Percentiles rank a stretch among this genome's conserved stretches.
phyloP scores from a whole-genome alignment of 2,797 vertebrate species.

The Malurus splendens region DNA sequence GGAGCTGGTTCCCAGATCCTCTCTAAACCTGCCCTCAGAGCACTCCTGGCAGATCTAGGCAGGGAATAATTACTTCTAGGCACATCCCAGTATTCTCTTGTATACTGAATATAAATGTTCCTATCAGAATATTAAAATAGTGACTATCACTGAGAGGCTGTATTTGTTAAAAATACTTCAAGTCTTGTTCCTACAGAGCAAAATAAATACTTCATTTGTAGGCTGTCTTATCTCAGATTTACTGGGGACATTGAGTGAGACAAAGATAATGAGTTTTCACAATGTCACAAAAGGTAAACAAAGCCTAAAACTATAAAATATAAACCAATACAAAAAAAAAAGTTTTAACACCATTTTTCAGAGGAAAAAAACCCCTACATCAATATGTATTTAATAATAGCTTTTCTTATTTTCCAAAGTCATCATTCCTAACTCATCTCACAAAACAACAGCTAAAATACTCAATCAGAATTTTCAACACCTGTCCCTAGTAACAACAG shows the following conservation, averaged over 20 bases:
- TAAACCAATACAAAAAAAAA: conserved; percentile 1
- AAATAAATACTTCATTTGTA: not conserved
- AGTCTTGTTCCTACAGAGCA: not conserved
- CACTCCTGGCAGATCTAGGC: conserved; percentile 8
- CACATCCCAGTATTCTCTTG: not conserved
- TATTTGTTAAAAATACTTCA: not conserved
- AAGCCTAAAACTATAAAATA: conserved; percentile 22
- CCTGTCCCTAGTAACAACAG: not conserved
- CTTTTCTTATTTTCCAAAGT: not conserved
- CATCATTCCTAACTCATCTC: not conserved
- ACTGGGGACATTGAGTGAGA: conserved; percentile 4
- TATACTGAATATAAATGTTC: conserved; percentile 26
- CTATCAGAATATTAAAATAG: conserved; percentile 7
- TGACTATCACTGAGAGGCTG: not conserved
- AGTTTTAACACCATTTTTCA: not conserved
- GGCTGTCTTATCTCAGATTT: conserved; percentile 50
- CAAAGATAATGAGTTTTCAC: conserved; percentile 43
- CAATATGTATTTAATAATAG: not conserved
- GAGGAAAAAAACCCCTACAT: not conserved
- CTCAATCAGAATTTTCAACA: not conserved
- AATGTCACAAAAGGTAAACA: conserved; percentile 59
- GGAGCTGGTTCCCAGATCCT: not conserved
- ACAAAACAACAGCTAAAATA: not conserved
- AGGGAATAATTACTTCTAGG: conserved; percentile 19
- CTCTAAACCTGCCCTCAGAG: not conserved